phyloP scores from a whole-genome alignment of 1,140 invertebrate genomes.

The Megalonaias nervosa region DNA sequence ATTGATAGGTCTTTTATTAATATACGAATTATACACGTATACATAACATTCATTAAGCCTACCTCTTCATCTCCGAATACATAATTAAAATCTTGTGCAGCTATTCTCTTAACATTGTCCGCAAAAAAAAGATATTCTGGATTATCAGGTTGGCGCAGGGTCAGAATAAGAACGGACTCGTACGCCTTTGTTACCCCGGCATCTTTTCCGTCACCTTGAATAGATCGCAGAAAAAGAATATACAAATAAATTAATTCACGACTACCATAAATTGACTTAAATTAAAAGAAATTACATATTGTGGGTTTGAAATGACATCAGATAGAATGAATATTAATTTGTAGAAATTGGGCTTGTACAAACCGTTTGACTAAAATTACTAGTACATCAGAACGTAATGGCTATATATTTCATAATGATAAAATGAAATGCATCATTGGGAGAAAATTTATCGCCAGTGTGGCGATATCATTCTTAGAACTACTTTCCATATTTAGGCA shows the following conservation, averaged over 20 bases:
- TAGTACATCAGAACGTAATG: too few species aligned
- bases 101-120: conserved; percentile 41
- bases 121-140: conserved; percentile 40
- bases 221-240: neutral
- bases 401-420: too few species aligned
- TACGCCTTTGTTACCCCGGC: conserved; percentile 43
- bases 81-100: conserved; percentile 39
- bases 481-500: too few species aligned
- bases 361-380: too few species aligned
- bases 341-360: neutral
- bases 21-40: too few species aligned
- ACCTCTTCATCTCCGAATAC: conserved; percentile 36
- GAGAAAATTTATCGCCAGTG: too few species aligned
- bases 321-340: neutral
- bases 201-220: conserved; percentile 45
- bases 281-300: neutral
- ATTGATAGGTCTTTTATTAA: too few species aligned
- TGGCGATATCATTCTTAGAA: too few species aligned
- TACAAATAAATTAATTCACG: neutral
- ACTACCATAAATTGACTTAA: neutral
- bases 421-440: too few species aligned
- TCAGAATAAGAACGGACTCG: conserved; percentile 40
- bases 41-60: too few species aligned
- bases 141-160: conserved; percentile 39
- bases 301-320: neutral